Base-by-base conservation (phyloP, 2,113 vertebrate species). In the Sisor rabdophorus region DNA sequence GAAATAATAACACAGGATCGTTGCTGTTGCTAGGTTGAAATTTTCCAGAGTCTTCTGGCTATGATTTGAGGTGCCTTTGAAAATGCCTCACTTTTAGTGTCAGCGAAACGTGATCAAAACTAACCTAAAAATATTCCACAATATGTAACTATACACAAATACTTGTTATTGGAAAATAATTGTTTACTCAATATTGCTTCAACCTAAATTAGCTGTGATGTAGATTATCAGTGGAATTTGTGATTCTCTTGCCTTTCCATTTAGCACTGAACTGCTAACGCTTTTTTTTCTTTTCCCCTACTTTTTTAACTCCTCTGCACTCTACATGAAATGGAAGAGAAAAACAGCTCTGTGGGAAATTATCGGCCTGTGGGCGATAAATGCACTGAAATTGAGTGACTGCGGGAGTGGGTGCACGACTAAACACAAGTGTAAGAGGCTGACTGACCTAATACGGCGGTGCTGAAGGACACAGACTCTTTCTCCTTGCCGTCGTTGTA, bases 401-500 rank as follows among this genome's bases (percentile, higher is more conserved):
- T 60, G 36, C 3, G 40, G 40, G 40, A 44, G 64, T 22, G 47
- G 3, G 52, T 53, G 64, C 15, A n/a, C 54, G 69, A 50, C n/a
- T 32, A 48, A 12, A 56, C 17, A 67, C 48, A 36, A 9, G 50
- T 9, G 9, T 1, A 15, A 15, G 55, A 70, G 20, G 53, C 44
- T 0, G 56, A 88, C 94, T 88, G 90, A 99, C 97, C 97, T 88
- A 98, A 86, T 83, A 98, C 65, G 56, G 94, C 95, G 0, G 94
- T 98, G 85, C 91, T 97, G 91, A 98, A 98, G 76, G 97, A 98
- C 36, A 99, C 94, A 2, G 93, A 88, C 83, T 99, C 97, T 70
- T 94, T 95, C 91, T 99, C 96, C 76, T 95, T 95, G 64, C 96
- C 96, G 0, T 99, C 97, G 0, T 99, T 99, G 90, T 99, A 99